Evolutionary conservation across 2,113 vertebrate species (phyloP), one percentile per base, ranked within the genome.

Genomic region (Centropristis striata): DNA sequence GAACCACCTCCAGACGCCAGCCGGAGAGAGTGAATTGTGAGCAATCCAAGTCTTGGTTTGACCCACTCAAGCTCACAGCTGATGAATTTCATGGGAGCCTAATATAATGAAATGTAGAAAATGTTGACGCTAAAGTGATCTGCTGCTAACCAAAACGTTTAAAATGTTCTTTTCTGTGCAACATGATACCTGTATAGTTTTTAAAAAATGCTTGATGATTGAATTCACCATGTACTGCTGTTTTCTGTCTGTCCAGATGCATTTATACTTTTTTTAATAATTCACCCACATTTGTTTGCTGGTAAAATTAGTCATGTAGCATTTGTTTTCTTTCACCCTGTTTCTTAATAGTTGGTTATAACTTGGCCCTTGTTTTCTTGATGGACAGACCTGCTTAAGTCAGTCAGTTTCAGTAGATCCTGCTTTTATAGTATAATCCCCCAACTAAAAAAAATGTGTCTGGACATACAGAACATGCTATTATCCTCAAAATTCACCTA

Each of bases 241-340:
- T 32, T 64, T 85, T 89, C 88, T 93, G 90, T 88, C 68, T 89
- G 88, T 94, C 86, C 91, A 88, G 87, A 90, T 74, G 47, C 81
- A 78, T 91, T 86, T 78, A 36, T 14, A 20, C 65, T 37, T 80
- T 73, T 37, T 54, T 51, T 13, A 59, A 28, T 44, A 10, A 1
- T 9, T 59, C 16, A 13, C 18, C 23, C 14, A 20, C 44, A 50
- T 13, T 27, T 46, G 23, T 72, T 79, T 71, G 8, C 21, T 65
- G 58, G 32, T 57, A 12, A 36, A 54, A 21, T 51, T 9, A 51
- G 13, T 28, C 36, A 4, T n/a, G 65, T 55, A 36, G 20, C 42
- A 0, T 71, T 23, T 44, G 18, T 41, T 55, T 42, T 4, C 1
- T 25, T 47, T 27, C 1, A 12, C 5, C 28, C 10, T 16, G 10